These are phyloP conservation scores for Aldrovandia affinis DNA, from an alignment of 2,797 vertebrate species.

Conservation along the genomic window DNA sequence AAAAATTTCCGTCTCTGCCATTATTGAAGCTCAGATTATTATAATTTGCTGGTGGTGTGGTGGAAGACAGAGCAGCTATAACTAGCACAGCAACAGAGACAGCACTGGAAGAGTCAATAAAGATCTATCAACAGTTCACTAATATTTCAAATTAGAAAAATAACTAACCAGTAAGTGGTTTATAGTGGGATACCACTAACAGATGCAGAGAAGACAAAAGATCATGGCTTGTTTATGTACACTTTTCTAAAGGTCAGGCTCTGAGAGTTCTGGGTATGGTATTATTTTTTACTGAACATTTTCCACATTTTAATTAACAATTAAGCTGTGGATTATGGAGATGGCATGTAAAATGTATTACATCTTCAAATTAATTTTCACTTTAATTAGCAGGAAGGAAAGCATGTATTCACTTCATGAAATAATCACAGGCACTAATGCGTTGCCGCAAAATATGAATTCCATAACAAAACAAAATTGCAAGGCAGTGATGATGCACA, in stretches of 20 bases:
- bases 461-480: neutral
- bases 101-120: neutral
- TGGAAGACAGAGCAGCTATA: neutral
- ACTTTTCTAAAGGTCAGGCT: neutral
- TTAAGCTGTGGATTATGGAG: neutral
- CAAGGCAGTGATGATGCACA: neutral
- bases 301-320: neutral
- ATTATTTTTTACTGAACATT: neutral
- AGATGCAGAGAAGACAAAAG: neutral
- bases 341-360: neutral
- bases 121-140: neutral
- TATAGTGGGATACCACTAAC: neutral
- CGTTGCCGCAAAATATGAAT: neutral
- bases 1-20: neutral
- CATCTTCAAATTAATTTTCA: neutral
- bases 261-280: slow-evolving; percentile 2
- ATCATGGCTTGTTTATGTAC: neutral
- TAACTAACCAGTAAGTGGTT: neutral
- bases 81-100: neutral
- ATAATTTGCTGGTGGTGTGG: neutral
- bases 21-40: neutral
- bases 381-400: neutral
- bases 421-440: neutral
- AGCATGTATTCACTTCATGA: neutral
- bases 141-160: neutral